These are phyloP conservation scores for Hypomesus transpacificus DNA, from an alignment of 2,113 vertebrate genomes.

Conservation along the genomic window DNA sequence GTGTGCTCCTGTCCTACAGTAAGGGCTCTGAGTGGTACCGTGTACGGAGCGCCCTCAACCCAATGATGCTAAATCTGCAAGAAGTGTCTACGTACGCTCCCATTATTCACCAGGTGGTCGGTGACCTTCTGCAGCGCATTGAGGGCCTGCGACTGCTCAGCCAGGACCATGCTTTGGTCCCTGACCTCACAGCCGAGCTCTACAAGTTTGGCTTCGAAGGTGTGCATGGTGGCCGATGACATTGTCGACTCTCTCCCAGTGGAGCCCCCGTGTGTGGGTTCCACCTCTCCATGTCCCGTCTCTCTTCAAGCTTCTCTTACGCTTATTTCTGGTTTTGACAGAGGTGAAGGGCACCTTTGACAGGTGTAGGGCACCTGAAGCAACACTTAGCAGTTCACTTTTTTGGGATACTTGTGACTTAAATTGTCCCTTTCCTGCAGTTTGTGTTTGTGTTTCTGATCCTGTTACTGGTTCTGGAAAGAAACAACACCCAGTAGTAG, in stretches of 20 bases:
- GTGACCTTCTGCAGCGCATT: slow-evolving; percentile 66
- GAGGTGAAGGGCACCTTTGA: too few relatives aligned
- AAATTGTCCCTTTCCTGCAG: too few relatives aligned
- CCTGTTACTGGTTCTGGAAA: too few relatives aligned
- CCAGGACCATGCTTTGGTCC: slow-evolving; percentile 52
- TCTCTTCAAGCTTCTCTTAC: too few relatives aligned
- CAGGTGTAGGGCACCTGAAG: too few relatives aligned
- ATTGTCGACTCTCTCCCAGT: not conserved
- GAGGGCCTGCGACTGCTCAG: slow-evolving; percentile 60
- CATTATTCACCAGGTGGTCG: slow-evolving; percentile 65
- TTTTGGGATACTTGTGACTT: too few relatives aligned
- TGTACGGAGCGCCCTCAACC: slow-evolving; percentile 69
- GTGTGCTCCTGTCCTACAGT: slow-evolving; percentile 37
- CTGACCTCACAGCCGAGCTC: slow-evolving; percentile 63
- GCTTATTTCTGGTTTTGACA: too few relatives aligned
- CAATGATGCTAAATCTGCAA: slow-evolving; percentile 67
- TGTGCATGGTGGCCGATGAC: slow-evolving; percentile 11
- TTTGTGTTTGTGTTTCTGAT: too few relatives aligned
- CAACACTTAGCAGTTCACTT: too few relatives aligned
- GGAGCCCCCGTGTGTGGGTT: too few relatives aligned
- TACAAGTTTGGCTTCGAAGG: slow-evolving; percentile 81
- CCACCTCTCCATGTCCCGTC: too few relatives aligned
- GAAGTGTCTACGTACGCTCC: slow-evolving; percentile 57
- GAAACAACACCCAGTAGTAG: too few relatives aligned
- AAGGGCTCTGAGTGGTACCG: slow-evolving; percentile 66